Conservation (phyloP, 2,888 invertebrate species). For the Aspidiotus destructor region DNA sequence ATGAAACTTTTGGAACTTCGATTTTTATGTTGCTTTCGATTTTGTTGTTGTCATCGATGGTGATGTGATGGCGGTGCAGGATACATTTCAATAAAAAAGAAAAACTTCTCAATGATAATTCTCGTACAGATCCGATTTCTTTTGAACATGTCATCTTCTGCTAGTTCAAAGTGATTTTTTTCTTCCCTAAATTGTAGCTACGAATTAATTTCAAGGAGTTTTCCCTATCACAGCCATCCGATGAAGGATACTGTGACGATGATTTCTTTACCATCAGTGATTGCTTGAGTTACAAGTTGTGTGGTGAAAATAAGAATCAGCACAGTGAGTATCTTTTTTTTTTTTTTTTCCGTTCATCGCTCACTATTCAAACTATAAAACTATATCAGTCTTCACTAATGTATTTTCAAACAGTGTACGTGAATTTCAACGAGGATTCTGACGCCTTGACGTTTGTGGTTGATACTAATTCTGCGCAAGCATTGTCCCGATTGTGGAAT, state of each 20-base stretch:
- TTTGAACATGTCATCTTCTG: too few species aligned
- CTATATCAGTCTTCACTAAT: neutral
- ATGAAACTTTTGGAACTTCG: too few species aligned
- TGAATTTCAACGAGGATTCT: constrained; percentile 59
- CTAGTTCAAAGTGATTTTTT: too few species aligned
- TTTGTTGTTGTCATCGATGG: too few species aligned
- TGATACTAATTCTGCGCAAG: constrained; percentile 51
- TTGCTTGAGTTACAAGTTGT: constrained; percentile 53
- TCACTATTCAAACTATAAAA: neutral
- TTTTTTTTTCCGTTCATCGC: neutral
- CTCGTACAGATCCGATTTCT: too few species aligned
- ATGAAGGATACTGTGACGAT: constrained; percentile 58
- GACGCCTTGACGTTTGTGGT: constrained; percentile 57
- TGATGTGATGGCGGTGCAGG: too few species aligned
- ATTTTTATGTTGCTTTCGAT: too few species aligned
- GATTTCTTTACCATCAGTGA: constrained; percentile 63
- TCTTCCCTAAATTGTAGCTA: constrained; percentile 46
- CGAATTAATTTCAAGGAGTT: constrained; percentile 68
- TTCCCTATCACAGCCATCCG: constrained; percentile 60
- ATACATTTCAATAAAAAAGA: too few species aligned
- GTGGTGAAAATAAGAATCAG: constrained; percentile 72
- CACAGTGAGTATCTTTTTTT: constrained; percentile 47
- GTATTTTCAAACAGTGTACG: constrained; percentile 49
- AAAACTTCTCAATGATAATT: too few species aligned
- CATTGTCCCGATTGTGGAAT: constrained; percentile 62